Base-by-base conservation (phyloP, 2,888 invertebrate genomes). In the Linnaemya tessellans region DNA sequence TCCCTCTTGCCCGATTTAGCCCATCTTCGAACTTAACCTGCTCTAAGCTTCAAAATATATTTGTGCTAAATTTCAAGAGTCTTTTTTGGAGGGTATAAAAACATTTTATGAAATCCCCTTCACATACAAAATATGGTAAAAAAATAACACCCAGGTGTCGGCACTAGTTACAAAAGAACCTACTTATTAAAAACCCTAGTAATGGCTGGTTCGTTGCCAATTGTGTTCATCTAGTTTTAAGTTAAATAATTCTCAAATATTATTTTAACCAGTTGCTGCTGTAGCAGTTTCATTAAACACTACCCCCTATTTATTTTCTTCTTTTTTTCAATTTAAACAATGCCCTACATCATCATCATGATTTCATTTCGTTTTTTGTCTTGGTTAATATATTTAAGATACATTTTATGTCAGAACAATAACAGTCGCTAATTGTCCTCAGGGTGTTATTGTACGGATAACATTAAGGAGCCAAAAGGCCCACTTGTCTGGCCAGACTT, bases 191-290 rank as follows among this genome's bases (percentile, higher is more conserved):
- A 30, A 30, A n/a, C n/a, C n/a, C n/a, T 30, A 30, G 30, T 30
- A 30, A 30, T 30, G 5, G 13, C 30, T 58, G 0, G 11, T 30
- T 30, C 58, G 20, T 15, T 58, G 54, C 13, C 56, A 30, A 58
- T 46, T 46, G 73, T 81, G 43, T 75, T 64, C 70, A 70, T 15
- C 15, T 46, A 4, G 1, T 46, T 15, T 46, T 15, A 5, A 11
- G 3, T 41, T 41, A 41, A 41, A 41, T 41, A 11, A 41, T 30
- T 30, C 30, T 30, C 30, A 30, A 30, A 9, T 41, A 41, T 1
- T 11, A 7, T 41, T 41, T 82, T 77, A 82, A 77, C 65, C 43
- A 77, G 70, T 58, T 70, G 81, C 62, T 60, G 54, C 30, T 62
- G 64, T 35, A 46, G 1, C 11, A 43, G 13, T 68, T 62, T 18